Evolutionary conservation across 2,888 invertebrate genomes (phyloP).

Genomic region (Drosophila helvetica): DNA sequence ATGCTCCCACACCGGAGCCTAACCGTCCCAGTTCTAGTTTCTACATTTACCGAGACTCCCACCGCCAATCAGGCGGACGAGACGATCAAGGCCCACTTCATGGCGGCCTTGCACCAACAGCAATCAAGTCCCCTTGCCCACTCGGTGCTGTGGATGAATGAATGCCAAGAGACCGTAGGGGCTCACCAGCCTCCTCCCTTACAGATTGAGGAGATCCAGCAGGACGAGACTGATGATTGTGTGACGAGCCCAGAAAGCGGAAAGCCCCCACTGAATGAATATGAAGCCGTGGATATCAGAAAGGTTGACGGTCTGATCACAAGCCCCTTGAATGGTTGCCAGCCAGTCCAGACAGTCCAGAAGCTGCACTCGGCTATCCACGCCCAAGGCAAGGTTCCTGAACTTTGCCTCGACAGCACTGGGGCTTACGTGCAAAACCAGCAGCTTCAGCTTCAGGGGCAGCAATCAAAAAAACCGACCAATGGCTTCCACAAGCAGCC

Average conservation of each 20-base stretch:
- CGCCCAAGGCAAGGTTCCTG: constrained; percentile 1
- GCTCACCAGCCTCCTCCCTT: neutral
- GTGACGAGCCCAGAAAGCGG: neutral
- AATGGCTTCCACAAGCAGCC: neutral
- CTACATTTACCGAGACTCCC: constrained; percentile 23
- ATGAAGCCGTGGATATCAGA: neutral
- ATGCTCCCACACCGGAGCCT: neutral
- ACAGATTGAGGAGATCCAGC: constrained; percentile 1
- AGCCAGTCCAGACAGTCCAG: neutral
- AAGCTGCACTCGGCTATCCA: neutral
- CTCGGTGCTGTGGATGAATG: constrained; percentile 28
- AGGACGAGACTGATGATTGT: neutral
- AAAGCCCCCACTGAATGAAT: neutral
- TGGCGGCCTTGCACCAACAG: constrained; percentile 35
- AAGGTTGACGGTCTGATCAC: neutral
- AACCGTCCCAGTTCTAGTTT: constrained; percentile 1
- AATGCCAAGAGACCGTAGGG: neutral
- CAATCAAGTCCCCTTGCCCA: constrained; percentile 33
- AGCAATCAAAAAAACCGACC: neutral
- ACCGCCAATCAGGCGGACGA: constrained; percentile 12
- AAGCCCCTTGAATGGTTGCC: constrained; percentile 4
- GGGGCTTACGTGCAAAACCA: constrained; percentile 32
- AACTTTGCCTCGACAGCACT: constrained; percentile 34
- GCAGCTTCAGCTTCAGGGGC: constrained; percentile 10
- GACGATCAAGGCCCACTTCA: constrained; percentile 38